Base-by-base conservation (phyloP, 2,888 invertebrate species). In the Scrobipalpa atriplicella region DNA sequence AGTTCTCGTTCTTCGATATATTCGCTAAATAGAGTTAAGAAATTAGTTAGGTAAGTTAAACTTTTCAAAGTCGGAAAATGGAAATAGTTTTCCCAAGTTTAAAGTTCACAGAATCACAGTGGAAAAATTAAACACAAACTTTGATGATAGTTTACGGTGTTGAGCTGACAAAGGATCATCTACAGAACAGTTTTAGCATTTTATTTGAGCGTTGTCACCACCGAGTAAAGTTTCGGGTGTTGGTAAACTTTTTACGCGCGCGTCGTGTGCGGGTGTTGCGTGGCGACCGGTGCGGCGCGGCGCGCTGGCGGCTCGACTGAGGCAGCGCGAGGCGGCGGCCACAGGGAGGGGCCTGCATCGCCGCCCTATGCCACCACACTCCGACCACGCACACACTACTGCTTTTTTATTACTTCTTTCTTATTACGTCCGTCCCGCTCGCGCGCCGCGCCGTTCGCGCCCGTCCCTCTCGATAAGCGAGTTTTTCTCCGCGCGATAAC, bases 381-480 rank as follows among this genome's bases (percentile, higher is more conserved):
- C 86, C 85, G 84, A 84, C 88, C 89, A 88, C 90, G 89, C 92
- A 92, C 91, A 87, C 87, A 89, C 89, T 78, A 87, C 88, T 86
- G 80, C 86, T 90, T 90, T 92, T 92, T 92, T 92, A 90, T 90
- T 90, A 91, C 89, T 90, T 90, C 90, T 92, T 91, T 92, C 90
- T 87, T 89, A 85, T 81, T 80, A 81, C 85, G 78, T 79, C 86
- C 82, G 83, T 91, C 91, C 83, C 86, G 82, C 85, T 91, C 90
- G 74, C 85, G 81, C 89, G 73, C 69, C 72, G 75, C 78, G 71
- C 74, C 71, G 70, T 75, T 76, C 79, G 79, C 79, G 75, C 71
- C 81, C 81, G 80, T 90, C 90, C 80, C 86, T 79, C 80, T 90
- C 89, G 75, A 62, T 76, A 74, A 81, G 79, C 78, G 87, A 89